Base-by-base conservation (phyloP, 2,797 vertebrate species). In the Buphagus erythrorhynchus region DNA sequence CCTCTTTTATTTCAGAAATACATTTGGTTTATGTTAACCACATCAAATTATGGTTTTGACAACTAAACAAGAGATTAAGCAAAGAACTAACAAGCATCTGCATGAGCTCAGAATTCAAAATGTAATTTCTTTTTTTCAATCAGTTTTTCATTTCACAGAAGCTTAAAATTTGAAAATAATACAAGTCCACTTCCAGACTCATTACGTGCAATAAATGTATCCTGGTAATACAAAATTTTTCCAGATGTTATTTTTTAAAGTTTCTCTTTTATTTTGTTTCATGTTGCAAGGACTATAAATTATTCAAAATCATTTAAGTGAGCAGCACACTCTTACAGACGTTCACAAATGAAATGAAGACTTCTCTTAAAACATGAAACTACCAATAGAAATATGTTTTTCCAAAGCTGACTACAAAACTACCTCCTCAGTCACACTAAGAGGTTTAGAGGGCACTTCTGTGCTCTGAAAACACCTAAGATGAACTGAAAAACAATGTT, bases 1-100 rank as follows among this genome's bases (percentile, higher is more conserved):
- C 48, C 42, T 78, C 21, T 49, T 83, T 95, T 76, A 91, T 92
- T 95, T 71, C 52, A 88, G 87, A 55, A 87, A 92, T 48, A 48
- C 4, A n/a, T 40, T 67, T 73, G 19, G 51, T 76, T 95, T 89
- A 77, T 78, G 15, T 52, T 95, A 89, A 81, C 14, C 29, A 69
- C 13, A 40, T 78, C 83, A 92, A 89, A 63, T 80, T 90, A 84
- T 49, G 26, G 46, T 80, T 75, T 76, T 58, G 31, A 78, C 72
- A 85, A 63, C 35, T 83, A 83, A 90, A 80, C 22, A 84, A 86
- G 46, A 71, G 38, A 68, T 69, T 94, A 89, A 78, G 13, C 35
- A 94, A 61, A 22, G 16, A 46, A 10, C n/a, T 28, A 31, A 49
- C 12, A 68, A 73, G 2, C 24, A 81, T 66, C 62, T 66, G 48